Base-by-base conservation (phyloP, 2,888 invertebrate genomes). In the Eumerus sabulonum region DNA sequence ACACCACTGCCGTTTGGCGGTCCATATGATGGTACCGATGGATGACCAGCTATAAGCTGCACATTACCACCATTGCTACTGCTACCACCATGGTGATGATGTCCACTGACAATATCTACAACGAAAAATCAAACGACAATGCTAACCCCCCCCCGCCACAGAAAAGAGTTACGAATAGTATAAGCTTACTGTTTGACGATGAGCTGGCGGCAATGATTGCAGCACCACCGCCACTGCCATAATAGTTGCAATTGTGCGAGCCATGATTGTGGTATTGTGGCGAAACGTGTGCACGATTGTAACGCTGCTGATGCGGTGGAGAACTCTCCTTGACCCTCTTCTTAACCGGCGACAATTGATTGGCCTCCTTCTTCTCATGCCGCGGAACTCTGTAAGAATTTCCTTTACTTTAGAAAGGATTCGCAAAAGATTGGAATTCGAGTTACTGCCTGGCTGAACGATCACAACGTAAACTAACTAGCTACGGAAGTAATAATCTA, bases 321-420 rank as follows among this genome's bases (percentile, higher is more conserved):
- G 97, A 96, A 85, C 96, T 97, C 87, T 98, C 98, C 88, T 98
- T 98, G 47, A 98, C 98, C 14, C 98, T 92, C 88, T 98, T 98
- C 91, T 98, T 98, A 19, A 98, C 98, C 1, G 98, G 98, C 84
- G 97, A 98, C 84, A 98, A 90, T 87, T 98, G 98, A 67, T 95
- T 95, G 67, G 94, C 94, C 86, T 94, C 94, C 88, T 96, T 96
- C 88, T 96, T 96, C 86, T 94, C 93, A 84, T 92, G 89, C 51
- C 89, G 88, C 79, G 89, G 89, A 83, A 89, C 89, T 84, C 89
- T 88, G 91, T 86, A 88, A 68, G 87, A 87, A 83, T 87, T 87
- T 83, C 86, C 86, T 83, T 87, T 87, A 86, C 86, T 87, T 68
- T 81, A 84, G 72, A 53, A 77, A 57, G 74, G 45, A 63, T 83